Conservation (phyloP, 53 echinoderm and acorn worm species). For the Astropecten irregularis region DNA sequence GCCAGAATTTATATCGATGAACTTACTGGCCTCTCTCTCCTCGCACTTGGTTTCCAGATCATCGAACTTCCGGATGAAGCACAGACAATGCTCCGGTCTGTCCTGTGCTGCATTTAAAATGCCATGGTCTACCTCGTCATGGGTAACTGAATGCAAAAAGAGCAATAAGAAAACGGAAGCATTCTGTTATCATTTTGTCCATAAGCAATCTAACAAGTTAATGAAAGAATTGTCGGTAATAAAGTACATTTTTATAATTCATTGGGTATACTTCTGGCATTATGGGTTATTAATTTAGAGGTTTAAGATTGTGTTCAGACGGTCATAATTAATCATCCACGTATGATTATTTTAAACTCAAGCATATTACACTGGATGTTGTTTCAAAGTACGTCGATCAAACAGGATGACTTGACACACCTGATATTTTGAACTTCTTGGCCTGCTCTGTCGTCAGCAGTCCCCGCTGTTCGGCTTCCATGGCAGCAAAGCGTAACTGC, state of each 20-base stretch:
- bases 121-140: conserved; percentile 53
- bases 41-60: conserved; percentile 26
- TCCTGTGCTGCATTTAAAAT: conserved; percentile 5
- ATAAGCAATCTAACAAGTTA: too few species aligned
- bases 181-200: background rate
- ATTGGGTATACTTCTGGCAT: too few species aligned
- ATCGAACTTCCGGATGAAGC: conserved; percentile 53
- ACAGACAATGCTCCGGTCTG: conserved; percentile 47
- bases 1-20: conserved; percentile 39
- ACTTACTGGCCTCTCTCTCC: conserved; percentile 27
- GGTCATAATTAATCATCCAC: too few species aligned
- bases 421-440: conserved; percentile 50
- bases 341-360: too few species aligned
- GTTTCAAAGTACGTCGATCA: too few species aligned
- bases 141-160: conserved; percentile 15
- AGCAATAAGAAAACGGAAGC: background rate
- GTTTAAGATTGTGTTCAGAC: too few species aligned
- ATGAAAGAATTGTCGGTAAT: too few species aligned
- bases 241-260: too few species aligned
- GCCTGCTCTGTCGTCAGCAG: conserved; percentile 26
- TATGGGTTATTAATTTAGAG: too few species aligned
- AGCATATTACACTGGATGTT: too few species aligned
- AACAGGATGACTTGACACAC: too few species aligned
- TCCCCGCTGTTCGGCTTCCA: background rate
- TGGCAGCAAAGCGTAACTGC: conserved; percentile 45